These are phyloP conservation scores for Pristionchus pacificus DNA, from an alignment of 1,140 invertebrate species.

Conservation along the genomic window DNA sequence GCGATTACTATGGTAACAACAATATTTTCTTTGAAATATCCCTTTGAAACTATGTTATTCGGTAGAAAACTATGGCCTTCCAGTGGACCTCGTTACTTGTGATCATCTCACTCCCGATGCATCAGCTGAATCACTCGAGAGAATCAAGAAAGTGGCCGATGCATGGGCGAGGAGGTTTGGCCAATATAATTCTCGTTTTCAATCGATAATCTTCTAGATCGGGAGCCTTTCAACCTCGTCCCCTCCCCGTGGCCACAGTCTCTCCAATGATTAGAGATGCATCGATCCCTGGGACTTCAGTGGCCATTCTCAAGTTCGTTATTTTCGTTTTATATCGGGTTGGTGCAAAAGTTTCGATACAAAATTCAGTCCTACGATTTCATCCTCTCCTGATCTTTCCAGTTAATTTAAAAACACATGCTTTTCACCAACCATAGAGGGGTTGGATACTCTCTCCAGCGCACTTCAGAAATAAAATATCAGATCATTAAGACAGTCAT, in stretches of 20 bases:
- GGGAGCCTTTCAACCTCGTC: constrained; percentile 9
- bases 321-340: too few species aligned
- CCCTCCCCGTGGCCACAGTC: constrained; percentile 12
- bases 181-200: too few species aligned
- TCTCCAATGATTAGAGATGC: constrained; percentile 12
- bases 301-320: constrained; percentile 15
- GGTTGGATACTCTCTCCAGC: too few species aligned
- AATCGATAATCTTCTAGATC: too few species aligned
- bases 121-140: constrained; percentile 83
- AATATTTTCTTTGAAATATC: neutral
- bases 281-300: constrained; percentile 16
- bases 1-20: constrained; percentile 80
- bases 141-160: constrained; percentile 82
- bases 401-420: too few species aligned
- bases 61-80: constrained; percentile 42
- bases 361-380: too few species aligned
- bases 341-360: too few species aligned
- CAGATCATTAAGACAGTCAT: too few species aligned
- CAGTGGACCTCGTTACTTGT: constrained; percentile 85
- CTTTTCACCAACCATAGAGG: too few species aligned
- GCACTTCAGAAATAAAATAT: too few species aligned
- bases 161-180: constrained; percentile 60
- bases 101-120: constrained; percentile 86
- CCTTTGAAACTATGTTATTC: neutral
- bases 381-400: too few species aligned